Base-by-base conservation (phyloP, 2,113 vertebrate species). In the Lophura nycthemera region DNA sequence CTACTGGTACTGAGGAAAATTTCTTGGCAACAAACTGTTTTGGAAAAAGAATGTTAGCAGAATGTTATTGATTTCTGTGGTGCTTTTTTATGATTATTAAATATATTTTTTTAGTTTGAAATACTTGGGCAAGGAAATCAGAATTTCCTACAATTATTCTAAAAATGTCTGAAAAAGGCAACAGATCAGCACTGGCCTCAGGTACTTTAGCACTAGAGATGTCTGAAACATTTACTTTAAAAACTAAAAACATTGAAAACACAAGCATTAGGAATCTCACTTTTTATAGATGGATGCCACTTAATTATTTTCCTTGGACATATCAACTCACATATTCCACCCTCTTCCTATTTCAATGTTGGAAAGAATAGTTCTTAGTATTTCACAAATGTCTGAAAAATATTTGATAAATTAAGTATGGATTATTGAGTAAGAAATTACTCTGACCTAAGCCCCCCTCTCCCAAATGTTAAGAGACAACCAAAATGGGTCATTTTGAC, bases 1-100 rank as follows among this genome's bases (percentile, higher is more conserved):
- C 70, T 52, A 50, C 13, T 4, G 38, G 30, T 85, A 95, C 56
- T 63, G 40, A 52, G 18, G 12, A 95, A 65, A 88, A 86, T 81
- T 43, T 83, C 52, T 8, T 70, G 48, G 76, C 74, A 93, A 84
- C 56, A 88, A 92, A 93, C 65, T 96, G 25, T 74, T 90, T 92
- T 76, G 30, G 81, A 64, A 90, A 86, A 84, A 83, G 45, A 91
- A 95, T 1, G 3, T 84, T 2, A 59, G 38, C 13, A 92, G 27
- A 88, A 71, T 48, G 12, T 48, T 76, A 89, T 22, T 79, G 54
- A 91, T 59, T 70, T 11, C 59, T 83, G 14, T 40, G 14, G 14
- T 24, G 0, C 42, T 47, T 8, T 30, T 67, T 90, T 63, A n/a
- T 3, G 9, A 83, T 70, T 79, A 54, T 29, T 54, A 54, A 54